phyloP scores from a whole-genome alignment of 2,113 vertebrate genomes.

The Podarcis cretensis region DNA sequence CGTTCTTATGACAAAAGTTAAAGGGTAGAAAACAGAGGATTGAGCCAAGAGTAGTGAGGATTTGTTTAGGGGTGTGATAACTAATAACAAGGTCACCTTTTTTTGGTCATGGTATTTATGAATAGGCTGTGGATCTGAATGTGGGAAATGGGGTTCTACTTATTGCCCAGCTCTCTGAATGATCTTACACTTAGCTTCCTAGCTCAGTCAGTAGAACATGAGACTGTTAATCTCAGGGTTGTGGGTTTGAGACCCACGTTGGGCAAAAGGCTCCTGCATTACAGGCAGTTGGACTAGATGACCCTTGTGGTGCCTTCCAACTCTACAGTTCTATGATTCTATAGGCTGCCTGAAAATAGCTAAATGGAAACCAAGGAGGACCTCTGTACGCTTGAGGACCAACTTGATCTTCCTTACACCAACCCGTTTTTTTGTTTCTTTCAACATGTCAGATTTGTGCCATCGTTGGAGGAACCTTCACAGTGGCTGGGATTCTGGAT shows the following conservation, averaged over 20 bases:
- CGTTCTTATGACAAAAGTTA: neutral
- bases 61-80: neutral
- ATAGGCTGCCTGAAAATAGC: neutral
- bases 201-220: neutral
- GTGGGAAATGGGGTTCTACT: neutral
- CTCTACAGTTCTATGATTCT: neutral
- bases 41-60: neutral
- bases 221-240: too few relatives aligned
- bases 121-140: neutral
- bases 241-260: too few relatives aligned
- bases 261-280: too few relatives aligned
- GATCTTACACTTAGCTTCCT: neutral
- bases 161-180: neutral
- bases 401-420: too few relatives aligned
- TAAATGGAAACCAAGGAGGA: neutral
- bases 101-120: neutral
- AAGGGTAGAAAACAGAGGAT: neutral
- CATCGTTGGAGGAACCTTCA: slow-evolving; percentile 97
- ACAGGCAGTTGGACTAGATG: too few relatives aligned
- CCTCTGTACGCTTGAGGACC: too few relatives aligned
- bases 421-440: neutral
- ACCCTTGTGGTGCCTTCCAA: too few relatives aligned
- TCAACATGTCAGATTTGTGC: slow-evolving; percentile 88
- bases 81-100: neutral
- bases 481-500: slow-evolving; percentile 97